A percentile compares a stretch with the other conserved stretches of the same genome.
Conservation (phyloP, 2,113 vertebrate species). For the Labeo catla region DNA sequence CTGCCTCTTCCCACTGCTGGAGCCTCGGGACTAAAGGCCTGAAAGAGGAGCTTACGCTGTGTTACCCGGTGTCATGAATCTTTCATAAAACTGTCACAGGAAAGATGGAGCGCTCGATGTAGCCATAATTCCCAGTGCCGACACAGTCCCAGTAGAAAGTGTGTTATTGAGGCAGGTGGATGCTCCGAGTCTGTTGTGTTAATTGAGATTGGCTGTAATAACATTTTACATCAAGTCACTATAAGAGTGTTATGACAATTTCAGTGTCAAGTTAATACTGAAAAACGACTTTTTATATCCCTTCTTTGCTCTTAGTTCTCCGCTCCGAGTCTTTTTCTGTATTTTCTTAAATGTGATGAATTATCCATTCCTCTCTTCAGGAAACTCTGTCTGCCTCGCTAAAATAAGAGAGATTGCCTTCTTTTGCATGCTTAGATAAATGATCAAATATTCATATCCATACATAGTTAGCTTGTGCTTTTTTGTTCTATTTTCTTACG, state of each 20-base stretch:
- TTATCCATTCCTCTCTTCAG: constrained; percentile 57
- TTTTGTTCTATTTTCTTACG: constrained; percentile 64
- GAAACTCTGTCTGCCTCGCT: constrained; percentile 51
- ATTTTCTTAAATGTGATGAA: constrained; percentile 58
- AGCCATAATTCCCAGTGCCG: constrained; percentile 31
- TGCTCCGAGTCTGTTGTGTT: constrained; percentile 31
- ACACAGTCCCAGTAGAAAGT: constrained; percentile 31
- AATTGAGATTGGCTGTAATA: constrained; percentile 44
- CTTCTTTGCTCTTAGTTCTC: neutral
- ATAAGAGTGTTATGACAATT: constrained; percentile 12
- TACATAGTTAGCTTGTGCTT: constrained; percentile 63
- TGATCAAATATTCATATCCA: constrained; percentile 77
- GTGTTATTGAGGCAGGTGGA: constrained; percentile 43
- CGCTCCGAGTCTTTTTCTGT: constrained; percentile 25
- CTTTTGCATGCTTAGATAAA: constrained; percentile 67
- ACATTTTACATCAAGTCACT: constrained; percentile 8
- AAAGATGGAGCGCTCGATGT: constrained; percentile 34
- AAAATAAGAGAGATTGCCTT: constrained; percentile 58
- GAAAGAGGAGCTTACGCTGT: constrained; percentile 37
- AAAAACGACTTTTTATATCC: constrained; percentile 15
- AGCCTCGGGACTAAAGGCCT: constrained; percentile 38
- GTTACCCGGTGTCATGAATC: constrained; percentile 43
- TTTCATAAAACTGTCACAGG: constrained; percentile 49
- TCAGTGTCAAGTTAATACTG: constrained; percentile 27
- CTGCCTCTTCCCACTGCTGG: constrained; percentile 23